Percentiles rank a stretch among this genome's conserved stretches.
phyloP scores from a whole-genome alignment of 1,140 invertebrate genomes.

The Aradophagus sp. region DNA sequence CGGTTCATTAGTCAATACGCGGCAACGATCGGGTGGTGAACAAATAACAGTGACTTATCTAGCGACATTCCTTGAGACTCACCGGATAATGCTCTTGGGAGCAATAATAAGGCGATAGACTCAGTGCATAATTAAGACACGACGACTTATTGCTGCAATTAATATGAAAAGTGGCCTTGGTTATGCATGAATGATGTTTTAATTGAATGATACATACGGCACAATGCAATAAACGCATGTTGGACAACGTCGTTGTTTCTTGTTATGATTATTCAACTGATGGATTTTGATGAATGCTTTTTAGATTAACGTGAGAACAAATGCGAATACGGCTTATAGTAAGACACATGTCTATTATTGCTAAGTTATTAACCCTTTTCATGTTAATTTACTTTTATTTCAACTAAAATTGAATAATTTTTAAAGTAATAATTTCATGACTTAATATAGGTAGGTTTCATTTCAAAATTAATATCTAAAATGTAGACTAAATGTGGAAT shows the following conservation, averaged over 20 bases:
- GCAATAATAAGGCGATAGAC: constrained; percentile 46
- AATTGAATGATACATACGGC: constrained; percentile 47
- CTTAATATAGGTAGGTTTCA: too few species aligned
- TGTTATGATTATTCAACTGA: constrained; percentile 32
- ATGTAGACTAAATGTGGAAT: too few species aligned
- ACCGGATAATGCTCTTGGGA: constrained; percentile 33
- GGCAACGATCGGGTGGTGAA: constrained; percentile 18
- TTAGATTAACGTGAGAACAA: constrained; percentile 37
- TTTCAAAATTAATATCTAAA: too few species aligned
- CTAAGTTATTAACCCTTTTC: too few species aligned
- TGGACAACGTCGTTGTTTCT: constrained; percentile 43
- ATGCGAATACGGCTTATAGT: too few species aligned
- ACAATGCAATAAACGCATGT: constrained; percentile 42
- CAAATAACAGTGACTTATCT: constrained; percentile 45
- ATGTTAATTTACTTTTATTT: too few species aligned
- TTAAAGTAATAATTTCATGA: too few species aligned
- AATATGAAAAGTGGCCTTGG: constrained; percentile 40
- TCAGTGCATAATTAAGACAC: constrained; percentile 42
- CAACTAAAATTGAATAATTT: too few species aligned
- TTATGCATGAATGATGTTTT: constrained; percentile 50
- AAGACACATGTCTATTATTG: too few species aligned
- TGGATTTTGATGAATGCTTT: constrained; percentile 33
- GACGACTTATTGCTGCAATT: constrained; percentile 49
- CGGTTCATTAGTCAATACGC: constrained; percentile 45
- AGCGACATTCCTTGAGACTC: constrained; percentile 23